These are phyloP conservation scores for Macrostomum lignano DNA, from an alignment of 1,140 invertebrate species.

Conservation along the genomic window DNA sequence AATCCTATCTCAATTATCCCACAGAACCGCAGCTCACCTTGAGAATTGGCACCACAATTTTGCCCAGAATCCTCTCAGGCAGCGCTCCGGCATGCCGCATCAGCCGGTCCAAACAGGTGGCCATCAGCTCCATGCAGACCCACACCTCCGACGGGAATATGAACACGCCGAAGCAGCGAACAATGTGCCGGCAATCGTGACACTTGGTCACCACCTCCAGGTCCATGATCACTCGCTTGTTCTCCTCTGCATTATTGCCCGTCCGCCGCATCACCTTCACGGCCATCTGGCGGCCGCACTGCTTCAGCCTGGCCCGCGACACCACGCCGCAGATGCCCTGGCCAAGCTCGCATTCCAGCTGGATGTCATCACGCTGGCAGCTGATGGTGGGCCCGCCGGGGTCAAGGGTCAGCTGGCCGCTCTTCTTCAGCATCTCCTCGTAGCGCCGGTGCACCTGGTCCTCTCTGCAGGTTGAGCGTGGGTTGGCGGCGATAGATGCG, in stretches of 20 bases:
- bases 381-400: too few relatives aligned
- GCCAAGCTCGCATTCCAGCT: constrained; percentile 60
- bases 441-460: too few relatives aligned
- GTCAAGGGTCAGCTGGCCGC: too few relatives aligned
- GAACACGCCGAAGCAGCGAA: constrained; percentile 79
- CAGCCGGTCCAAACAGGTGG: constrained; percentile 83
- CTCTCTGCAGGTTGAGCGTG: too few relatives aligned
- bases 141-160: constrained; percentile 63
- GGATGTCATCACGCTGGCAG: constrained; percentile 51
- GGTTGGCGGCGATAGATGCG: too few relatives aligned
- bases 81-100: constrained; percentile 58
- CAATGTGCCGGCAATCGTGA: constrained; percentile 81
- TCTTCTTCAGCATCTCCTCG: too few relatives aligned
- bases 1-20: too few relatives aligned
- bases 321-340: constrained; percentile 89
- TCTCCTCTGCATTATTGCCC: constrained; percentile 63
- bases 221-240: constrained; percentile 90
- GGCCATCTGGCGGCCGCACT: constrained; percentile 53
- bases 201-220: constrained; percentile 81
- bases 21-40: too few relatives aligned
- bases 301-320: constrained; percentile 68
- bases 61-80: constrained; percentile 74
- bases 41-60: too few relatives aligned
- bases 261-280: constrained; percentile 96
- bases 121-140: constrained; percentile 99